Percentiles rank a stretch among this genome's conserved stretches.
Conservation (phyloP, 2,797 vertebrate species). For the Australoheros facetus region DNA sequence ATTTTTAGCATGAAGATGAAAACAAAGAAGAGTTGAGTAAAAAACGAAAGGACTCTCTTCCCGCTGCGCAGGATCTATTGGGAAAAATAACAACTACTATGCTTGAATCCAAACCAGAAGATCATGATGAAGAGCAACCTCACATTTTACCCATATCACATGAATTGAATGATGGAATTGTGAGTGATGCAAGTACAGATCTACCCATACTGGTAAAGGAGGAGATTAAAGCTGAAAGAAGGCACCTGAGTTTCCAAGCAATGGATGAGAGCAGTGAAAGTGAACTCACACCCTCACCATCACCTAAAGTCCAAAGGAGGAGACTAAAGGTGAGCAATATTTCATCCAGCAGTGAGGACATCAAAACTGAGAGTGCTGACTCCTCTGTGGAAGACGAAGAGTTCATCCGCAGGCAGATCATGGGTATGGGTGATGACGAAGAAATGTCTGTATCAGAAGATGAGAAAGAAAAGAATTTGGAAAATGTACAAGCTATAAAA, state of each 20-base stretch:
- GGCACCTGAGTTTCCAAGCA: constrained; percentile 70
- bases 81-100: constrained; percentile 14
- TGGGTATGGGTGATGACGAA: constrained; percentile 92
- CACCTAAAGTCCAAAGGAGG: constrained; percentile 85
- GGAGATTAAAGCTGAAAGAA: constrained; percentile 58
- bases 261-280: constrained; percentile 90
- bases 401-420: constrained; percentile 91
- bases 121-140: constrained; percentile 75
- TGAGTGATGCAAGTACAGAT: constrained; percentile 66
- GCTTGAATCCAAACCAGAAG: constrained; percentile 47
- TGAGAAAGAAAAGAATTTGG: constrained; percentile 83
- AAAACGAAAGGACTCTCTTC: constrained; percentile 24
- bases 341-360: constrained; percentile 93
- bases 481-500: constrained; percentile 74
- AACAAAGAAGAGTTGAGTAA: constrained; percentile 10
- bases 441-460: constrained; percentile 89
- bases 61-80: constrained; percentile 5
- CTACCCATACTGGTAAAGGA: constrained; percentile 48
- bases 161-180: constrained; percentile 72
- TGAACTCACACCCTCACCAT: constrained; percentile 87
- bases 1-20: constrained; percentile 58
- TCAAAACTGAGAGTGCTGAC: constrained; percentile 89
- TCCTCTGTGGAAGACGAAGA: constrained; percentile 93
- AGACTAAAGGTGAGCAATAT: constrained; percentile 78
- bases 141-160: constrained; percentile 81